Base-by-base conservation (phyloP, 2,113 vertebrate genomes). In the human region DNA sequence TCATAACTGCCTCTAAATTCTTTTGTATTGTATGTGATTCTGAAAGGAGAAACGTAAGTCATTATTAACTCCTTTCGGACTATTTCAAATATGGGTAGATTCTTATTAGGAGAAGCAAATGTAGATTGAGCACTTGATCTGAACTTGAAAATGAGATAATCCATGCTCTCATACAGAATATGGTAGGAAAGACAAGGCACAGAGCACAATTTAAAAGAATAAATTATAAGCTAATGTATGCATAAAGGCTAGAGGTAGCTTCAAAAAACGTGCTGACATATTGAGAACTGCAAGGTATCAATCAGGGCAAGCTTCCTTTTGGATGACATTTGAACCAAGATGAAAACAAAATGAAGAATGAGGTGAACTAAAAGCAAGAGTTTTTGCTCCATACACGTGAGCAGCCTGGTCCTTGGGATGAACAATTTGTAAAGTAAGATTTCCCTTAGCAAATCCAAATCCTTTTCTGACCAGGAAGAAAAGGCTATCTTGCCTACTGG, bases 51-150 rank as follows among this genome's bases (percentile, higher is more conserved):
- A 59, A 83, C 5, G 16, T n/a, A 88, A 97, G 40, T 66, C 70
- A 55, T 90, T 89, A 78, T 82, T 89, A 64, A 66, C 35, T 57
- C 20, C 76, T 90, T 50, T 68, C 55, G 66, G 43, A 86, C 5
- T 30, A 13, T 90, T 93, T 96, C 50, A 96, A 94, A 89, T 93
- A 50, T 38, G n/a, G 8, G 23, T 91, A 73, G 68, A 59, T 93
- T 96, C 27, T 87, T 93, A 78, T 25, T 45, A 50, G 27, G 45
- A 70, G 25, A 87, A 91, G n/a, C 43, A 97, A 95, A 52, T 85
- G 10, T 40, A 89, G 93, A 76, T 23, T 25, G 13, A 94, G 66
- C 43, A 57, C 72, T 89, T 93, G 52, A 96, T 68, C 48, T 92
- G 55, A 94, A 6, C 43, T 90, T 80, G 78, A 64, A 96, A 95